Evolutionary conservation across 2,888 invertebrate genomes (phyloP).

Genomic region (Acrocyrtus sp.): DNA sequence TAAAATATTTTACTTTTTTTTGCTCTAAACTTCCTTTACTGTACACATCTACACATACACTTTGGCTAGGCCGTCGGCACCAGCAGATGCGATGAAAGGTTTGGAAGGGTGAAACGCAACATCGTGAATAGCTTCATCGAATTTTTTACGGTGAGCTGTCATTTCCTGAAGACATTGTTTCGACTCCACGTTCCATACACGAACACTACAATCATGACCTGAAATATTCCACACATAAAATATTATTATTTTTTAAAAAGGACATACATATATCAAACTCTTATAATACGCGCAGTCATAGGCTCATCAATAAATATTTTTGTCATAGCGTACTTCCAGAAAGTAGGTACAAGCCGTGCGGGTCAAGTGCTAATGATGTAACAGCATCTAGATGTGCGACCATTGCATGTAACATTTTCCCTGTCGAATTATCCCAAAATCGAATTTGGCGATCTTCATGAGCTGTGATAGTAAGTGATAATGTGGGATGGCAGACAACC

Average conservation of each 20-base stretch:
- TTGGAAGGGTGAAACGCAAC: slow-evolving; percentile 99
- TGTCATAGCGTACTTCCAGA: slow-evolving; percentile 88
- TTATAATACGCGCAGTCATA: not conserved
- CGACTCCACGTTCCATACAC: slow-evolving; percentile 99
- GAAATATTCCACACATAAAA: slow-evolving; percentile 58
- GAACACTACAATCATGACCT: slow-evolving; percentile 97
- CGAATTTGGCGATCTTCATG: slow-evolving; percentile 98
- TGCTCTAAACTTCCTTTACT: slow-evolving; percentile 16
- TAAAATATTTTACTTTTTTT: slow-evolving; percentile 2
- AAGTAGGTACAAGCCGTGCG: slow-evolving; percentile 96
- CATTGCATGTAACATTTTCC: slow-evolving; percentile 96
- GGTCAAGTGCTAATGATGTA: slow-evolving; percentile 97
- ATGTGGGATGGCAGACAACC: slow-evolving; percentile 62
- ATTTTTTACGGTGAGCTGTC: slow-evolving; percentile 99
- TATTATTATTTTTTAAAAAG: no score
- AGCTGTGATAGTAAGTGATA: slow-evolving; percentile 95
- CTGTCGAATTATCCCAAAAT: slow-evolving; percentile 97
- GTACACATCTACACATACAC: slow-evolving; percentile 82
- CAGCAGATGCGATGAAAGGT: slow-evolving; percentile 98
- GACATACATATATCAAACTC: not conserved
- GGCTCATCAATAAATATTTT: no score
- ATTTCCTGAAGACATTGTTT: slow-evolving; percentile 99
- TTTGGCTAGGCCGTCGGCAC: slow-evolving; percentile 98
- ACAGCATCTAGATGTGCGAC: slow-evolving; percentile 99
- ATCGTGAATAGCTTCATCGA: slow-evolving; percentile 97